phyloP scores from a whole-genome alignment of 2,888 invertebrate species.

The Protophormia terraenovae region DNA sequence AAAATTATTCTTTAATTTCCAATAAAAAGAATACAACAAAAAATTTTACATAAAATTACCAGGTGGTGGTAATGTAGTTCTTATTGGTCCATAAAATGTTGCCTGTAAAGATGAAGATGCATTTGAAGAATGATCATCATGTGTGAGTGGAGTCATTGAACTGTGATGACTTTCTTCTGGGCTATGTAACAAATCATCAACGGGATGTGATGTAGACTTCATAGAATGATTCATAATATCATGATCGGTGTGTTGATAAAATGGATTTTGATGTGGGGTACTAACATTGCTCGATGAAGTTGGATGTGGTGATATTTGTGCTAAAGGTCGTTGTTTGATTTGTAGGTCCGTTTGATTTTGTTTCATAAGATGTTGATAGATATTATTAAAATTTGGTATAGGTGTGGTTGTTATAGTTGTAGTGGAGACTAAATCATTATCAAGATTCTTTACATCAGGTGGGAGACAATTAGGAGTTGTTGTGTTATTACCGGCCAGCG shows the following conservation, averaged over 20 bases:
- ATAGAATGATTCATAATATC: conserved; percentile 30
- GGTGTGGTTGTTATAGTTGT: conserved; percentile 15
- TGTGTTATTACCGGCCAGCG: conserved; percentile 35
- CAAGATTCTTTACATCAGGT: neutral
- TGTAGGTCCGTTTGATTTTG: conserved; percentile 46
- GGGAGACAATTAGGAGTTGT: neutral
- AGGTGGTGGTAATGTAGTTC: conserved; percentile 41
- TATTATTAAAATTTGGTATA: conserved; percentile 64
- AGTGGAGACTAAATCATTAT: conserved; percentile 1
- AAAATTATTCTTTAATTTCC: neutral
- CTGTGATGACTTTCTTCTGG: conserved; percentile 65
- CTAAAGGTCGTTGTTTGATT: conserved; percentile 4
- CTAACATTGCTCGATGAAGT: neutral
- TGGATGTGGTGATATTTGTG: conserved; percentile 22
- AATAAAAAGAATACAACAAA: neutral
- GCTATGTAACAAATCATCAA: conserved; percentile 53
- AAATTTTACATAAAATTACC: conserved; percentile 50
- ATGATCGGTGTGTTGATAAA: conserved; percentile 8
- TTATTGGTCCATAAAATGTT: conserved; percentile 59
- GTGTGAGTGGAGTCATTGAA: conserved; percentile 32
- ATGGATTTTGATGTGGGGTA: conserved; percentile 26
- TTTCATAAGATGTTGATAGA: conserved; percentile 65
- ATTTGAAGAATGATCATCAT: conserved; percentile 65
- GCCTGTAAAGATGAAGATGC: conserved; percentile 56
- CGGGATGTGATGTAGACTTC: neutral